Evolutionary conservation across 2,888 invertebrate species (phyloP), one percentile per base, ranked within the genome.

Genomic region (Zygaena filipendulae): DNA sequence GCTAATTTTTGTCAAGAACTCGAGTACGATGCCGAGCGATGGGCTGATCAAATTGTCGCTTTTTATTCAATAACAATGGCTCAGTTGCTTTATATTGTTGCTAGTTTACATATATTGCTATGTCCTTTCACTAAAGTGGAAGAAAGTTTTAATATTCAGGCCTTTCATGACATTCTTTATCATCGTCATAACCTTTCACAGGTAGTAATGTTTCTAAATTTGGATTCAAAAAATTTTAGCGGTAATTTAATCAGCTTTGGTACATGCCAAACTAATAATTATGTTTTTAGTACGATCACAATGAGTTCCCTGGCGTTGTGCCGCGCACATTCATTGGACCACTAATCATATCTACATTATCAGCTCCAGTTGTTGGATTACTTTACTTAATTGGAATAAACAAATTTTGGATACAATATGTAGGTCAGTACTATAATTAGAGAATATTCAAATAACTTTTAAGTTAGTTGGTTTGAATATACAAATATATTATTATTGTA

Each of bases 61-160:
- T n/a, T n/a, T n/a, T n/a, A n/a, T n/a, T n/a, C n/a, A n/a, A n/a
- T n/a, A n/a, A n/a, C n/a, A n/a, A n/a, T n/a, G n/a, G n/a, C n/a
- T n/a, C n/a, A 87, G 54, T 74, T 91, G 61, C 70, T 91, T 49
- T 84, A 89, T 59, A 70, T 91, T 43, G 82, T 91, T 47, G 90
- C 91, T 35, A 84, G 87, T 45, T 84, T 90, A 46, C 92, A 95
- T 66, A 75, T 97, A 33, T 63, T 94, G 38, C 83, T 91, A 48
- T 95, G 96, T 56, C 98, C 98, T 28, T 97, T 90, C 62, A 97
- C 97, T 3, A 98, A 99, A 87, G 99, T 99, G 27, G 99, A 99
- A 75, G 99, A 99, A 81, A 98, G 97, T 72, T 99, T 99, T 67
- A 98, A 97, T 79, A 82, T 97, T 33, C 99, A 99, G 81, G 98